Percentiles rank a stretch among this genome's conserved stretches.
phyloP scores from a whole-genome alignment of 2,888 invertebrate genomes.

The Hipparchia semele region DNA sequence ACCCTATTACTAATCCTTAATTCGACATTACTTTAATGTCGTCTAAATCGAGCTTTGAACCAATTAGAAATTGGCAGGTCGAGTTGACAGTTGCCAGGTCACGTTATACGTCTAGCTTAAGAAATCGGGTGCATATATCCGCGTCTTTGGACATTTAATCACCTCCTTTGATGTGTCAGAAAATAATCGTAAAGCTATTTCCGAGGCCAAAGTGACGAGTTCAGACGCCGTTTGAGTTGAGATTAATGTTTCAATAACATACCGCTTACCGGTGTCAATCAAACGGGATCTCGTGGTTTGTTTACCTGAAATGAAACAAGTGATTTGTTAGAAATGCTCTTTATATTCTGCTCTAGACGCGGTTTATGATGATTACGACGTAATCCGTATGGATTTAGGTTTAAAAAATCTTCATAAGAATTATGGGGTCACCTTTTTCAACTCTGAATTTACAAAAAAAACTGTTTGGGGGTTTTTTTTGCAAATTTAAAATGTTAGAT shows the following conservation, averaged over 20 bases:
- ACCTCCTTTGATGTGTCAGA: constrained; percentile 74
- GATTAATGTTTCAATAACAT: constrained; percentile 61
- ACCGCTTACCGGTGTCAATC: constrained; percentile 55
- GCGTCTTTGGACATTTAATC: constrained; percentile 63
- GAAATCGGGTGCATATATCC: constrained; percentile 46
- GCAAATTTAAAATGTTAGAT: no score
- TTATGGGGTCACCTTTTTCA: no score
- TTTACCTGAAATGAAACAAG: constrained; percentile 54
- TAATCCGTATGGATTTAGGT: no score
- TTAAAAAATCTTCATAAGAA: no score
- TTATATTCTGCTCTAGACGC: not conserved
- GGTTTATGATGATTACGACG: no score
- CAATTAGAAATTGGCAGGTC: constrained; percentile 79
- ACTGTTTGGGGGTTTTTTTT: no score
- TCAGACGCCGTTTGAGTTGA: constrained; percentile 51
- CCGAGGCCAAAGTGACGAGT: constrained; percentile 52
- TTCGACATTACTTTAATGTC: constrained; percentile 56
- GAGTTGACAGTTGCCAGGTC: constrained; percentile 47
- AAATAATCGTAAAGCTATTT: constrained; percentile 73
- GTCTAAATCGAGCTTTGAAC: constrained; percentile 67
- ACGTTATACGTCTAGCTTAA: constrained; percentile 49
- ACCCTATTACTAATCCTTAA: constrained; percentile 46
- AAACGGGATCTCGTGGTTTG: constrained; percentile 40
- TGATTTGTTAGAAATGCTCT: constrained; percentile 10
- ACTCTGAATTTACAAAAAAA: no score